phyloP scores from a whole-genome alignment of 2,113 vertebrate species.

The Aramus guarauna region DNA sequence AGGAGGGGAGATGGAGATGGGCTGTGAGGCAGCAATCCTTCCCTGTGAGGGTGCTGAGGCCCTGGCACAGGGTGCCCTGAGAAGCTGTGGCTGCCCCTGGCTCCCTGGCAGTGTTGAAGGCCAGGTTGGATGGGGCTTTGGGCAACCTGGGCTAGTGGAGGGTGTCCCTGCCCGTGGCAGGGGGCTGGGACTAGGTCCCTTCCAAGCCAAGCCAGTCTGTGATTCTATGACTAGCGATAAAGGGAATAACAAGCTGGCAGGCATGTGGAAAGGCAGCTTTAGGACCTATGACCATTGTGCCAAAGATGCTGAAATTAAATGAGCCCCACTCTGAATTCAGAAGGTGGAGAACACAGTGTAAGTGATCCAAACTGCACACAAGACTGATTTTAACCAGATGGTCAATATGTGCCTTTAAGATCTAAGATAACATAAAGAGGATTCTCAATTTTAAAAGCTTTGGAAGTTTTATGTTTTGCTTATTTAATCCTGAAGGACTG shows the following conservation, averaged over 20 bases:
- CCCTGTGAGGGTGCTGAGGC: too few relatives aligned
- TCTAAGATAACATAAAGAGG: not conserved
- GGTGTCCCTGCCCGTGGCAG: too few relatives aligned
- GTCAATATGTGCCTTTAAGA: not conserved
- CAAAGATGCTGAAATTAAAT: not conserved
- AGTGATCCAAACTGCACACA: not conserved
- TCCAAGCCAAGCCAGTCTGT: too few relatives aligned
- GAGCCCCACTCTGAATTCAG: not conserved
- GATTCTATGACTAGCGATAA: not conserved
- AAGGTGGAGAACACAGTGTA: not conserved
- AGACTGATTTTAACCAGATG: not conserved
- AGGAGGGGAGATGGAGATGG: too few relatives aligned
- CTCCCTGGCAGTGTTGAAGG: too few relatives aligned
- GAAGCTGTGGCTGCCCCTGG: too few relatives aligned
- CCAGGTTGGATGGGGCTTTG: too few relatives aligned
- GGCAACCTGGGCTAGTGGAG: too few relatives aligned
- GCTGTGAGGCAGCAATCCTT: too few relatives aligned
- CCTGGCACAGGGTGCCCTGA: too few relatives aligned
- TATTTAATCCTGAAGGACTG: not conserved
- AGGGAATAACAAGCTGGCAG: not conserved
- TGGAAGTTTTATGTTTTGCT: not conserved
- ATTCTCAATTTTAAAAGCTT: not conserved
- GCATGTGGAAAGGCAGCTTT: not conserved
- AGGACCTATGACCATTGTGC: not conserved
- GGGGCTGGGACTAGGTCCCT: too few relatives aligned